Base-by-base conservation (phyloP, 2,888 invertebrate species). In the Leptinotarsa peninsularis region DNA sequence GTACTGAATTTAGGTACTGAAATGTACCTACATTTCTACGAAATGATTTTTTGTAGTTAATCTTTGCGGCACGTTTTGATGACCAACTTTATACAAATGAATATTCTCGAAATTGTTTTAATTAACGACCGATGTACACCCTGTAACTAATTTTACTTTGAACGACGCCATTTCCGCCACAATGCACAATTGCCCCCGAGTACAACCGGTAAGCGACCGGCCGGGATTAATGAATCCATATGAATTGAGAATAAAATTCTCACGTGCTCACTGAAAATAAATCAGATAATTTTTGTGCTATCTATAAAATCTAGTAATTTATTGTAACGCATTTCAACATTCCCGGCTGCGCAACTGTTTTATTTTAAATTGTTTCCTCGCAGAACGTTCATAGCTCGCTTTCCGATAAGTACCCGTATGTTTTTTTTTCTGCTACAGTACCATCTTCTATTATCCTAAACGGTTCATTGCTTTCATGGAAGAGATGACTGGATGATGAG, bases 201-300 rank as follows among this genome's bases (percentile, higher is more conserved):
- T 43, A 63, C n/a, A 33, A 17, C 33, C 63, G 18, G 33, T 33
- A 70, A 70, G 43, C 21, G 70, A 58, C 70, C 33, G 58, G 43
- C 49, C 67, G 60, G 75, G 76, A 79, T 80, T 81, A 82, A 82
- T 82, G 81, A 79, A 81, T 74, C 71, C 76, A 75, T 76, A 79
- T 78, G 79, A 80, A 81, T 78, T 73, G 77, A 78, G 80, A 78
- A 81, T 81, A 81, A 82, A 83, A 83, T 83, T 81, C 82, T 83
- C 83, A 83, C 83, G 83, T 83, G 83, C 79, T 78, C 79, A 73
- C 77, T 67, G 67, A 73, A 75, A 77, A 82, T 83, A 82, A 82
- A 82, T 83, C 82, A 83, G 79, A 79, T 75, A 71, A 83, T 83
- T 83, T 83, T 83, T 82, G 81, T 78, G 81, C 81, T 81, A 83